A percentile compares a stretch with the other conserved stretches of the same genome.
These are phyloP conservation scores for Recurvirostra avosetta DNA, from an alignment of 2,113 vertebrate genomes.

Conservation along the genomic window DNA sequence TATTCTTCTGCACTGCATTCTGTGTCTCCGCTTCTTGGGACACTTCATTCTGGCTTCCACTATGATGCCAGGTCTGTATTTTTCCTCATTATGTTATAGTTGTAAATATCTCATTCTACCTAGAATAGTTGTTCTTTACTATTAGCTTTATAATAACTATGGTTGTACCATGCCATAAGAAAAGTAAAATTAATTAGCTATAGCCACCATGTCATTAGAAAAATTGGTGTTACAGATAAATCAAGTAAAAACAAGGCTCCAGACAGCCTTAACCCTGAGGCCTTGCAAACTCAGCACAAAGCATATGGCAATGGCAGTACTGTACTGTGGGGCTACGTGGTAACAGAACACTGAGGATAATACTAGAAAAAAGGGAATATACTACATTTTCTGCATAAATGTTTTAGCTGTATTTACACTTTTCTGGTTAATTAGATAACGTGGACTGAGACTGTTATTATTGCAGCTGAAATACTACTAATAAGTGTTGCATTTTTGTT, in stretches of 20 bases:
- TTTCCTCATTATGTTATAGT: neutral
- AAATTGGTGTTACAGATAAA: neutral
- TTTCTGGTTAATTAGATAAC: neutral
- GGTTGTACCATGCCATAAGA: neutral
- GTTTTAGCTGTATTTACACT: neutral
- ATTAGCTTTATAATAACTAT: neutral
- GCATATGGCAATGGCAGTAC: neutral
- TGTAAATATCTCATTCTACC: neutral
- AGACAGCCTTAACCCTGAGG: neutral
- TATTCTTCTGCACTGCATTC: neutral
- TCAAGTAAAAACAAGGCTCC: neutral
- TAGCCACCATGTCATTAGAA: neutral
- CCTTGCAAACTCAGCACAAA: neutral
- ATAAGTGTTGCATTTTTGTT: neutral
- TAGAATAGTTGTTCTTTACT: neutral
- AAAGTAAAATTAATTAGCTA: neutral
- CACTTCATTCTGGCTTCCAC: neutral
- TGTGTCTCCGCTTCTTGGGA: neutral
- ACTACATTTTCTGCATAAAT: neutral
- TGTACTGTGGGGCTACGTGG: fast-evolving
- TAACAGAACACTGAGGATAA: neutral
- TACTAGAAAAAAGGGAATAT: neutral
- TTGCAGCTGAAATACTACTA: neutral
- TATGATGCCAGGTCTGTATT: neutral
- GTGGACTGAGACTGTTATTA: neutral